Percentiles rank a stretch among this genome's conserved stretches.
phyloP scores from a whole-genome alignment of 2,113 vertebrate species.

The Suricata suricatta region DNA sequence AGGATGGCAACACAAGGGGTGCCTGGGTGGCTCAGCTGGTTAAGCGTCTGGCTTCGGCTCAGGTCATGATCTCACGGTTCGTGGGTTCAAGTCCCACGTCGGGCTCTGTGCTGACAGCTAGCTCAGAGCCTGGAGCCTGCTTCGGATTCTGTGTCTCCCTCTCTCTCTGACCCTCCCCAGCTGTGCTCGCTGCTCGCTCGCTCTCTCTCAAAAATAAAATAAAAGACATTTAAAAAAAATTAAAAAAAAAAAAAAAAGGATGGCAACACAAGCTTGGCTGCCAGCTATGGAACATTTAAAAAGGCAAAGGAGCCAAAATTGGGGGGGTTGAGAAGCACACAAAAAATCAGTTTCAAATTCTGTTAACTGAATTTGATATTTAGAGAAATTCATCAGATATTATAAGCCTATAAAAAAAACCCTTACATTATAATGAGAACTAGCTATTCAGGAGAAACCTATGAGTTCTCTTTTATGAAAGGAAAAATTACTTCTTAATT shows the following conservation, averaged over 20 bases:
- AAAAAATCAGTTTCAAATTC: background rate
- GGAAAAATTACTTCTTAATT: background rate
- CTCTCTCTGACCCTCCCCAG: too few species aligned
- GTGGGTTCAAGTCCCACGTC: too few species aligned
- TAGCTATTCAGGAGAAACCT: background rate
- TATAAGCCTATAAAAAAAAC: background rate
- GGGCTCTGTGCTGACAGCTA: too few species aligned
- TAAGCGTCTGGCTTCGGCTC: too few species aligned
- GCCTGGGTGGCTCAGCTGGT: too few species aligned
- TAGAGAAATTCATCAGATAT: background rate
- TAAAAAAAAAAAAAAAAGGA: too few species aligned
- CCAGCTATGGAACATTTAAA: background rate
- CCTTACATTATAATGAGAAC: background rate
- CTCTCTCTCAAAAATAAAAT: too few species aligned
- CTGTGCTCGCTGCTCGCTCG: too few species aligned
- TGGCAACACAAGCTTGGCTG: background rate
- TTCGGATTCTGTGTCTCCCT: too few species aligned
- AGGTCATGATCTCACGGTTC: too few species aligned
- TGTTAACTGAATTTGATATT: background rate
- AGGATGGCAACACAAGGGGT: background rate
- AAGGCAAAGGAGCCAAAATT: background rate
- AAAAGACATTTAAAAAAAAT: too few species aligned
- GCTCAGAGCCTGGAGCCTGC: too few species aligned
- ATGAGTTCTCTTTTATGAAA: background rate
- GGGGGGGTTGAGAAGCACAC: background rate